Evolutionary conservation across 2,888 invertebrate species (phyloP), one percentile per base, ranked within the genome.

Genomic region (Bursaphelenchus okinawaensis): DNA sequence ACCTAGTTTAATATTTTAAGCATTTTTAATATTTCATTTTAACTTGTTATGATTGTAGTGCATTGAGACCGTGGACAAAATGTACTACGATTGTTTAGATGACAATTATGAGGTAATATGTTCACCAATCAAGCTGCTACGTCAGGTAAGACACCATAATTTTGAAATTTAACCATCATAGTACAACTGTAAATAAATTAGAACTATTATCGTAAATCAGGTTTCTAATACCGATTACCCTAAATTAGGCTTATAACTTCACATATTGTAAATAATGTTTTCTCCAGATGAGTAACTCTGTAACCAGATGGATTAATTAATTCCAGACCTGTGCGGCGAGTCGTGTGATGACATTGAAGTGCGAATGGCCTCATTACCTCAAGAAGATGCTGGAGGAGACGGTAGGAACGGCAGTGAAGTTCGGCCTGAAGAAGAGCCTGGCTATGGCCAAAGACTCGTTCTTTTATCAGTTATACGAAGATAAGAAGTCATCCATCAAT

Each of bases 331-430:
- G 67, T 56, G 23, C 68, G 31, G 26, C 59, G 23, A 57, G 63
- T 28, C 69, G 51, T 20, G 51, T 70, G n/a, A 40, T 68, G 22
- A 40, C 52, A 12, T 52, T 60, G 22, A 58, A 69, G 19, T 68
- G 68, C 24, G 65, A 66, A 19, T 68, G 68, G 68, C 68, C 68
- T n/a, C 23, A 23, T 28, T 40, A 29, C 9, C 19, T 69, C 59
- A 69, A 69, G 29, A 63, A 57, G 20, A 54, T 65, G 23, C 22
- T 69, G 40, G 62, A 69, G 40, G 69, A 69, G 29, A 63, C 67
- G n/a, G 69, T 69, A 22, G 72, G 72, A 0, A 29, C 28, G 27
- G 72, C 62, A 57, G 58, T 69, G 16, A 72, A 72, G 52, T 67
- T 68, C 12, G 52, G 72, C 23, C 40, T 74, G 27, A 28, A 52